Conservation (phyloP, 1,140 invertebrate genomes). For the Lasaia peninsularis region DNA sequence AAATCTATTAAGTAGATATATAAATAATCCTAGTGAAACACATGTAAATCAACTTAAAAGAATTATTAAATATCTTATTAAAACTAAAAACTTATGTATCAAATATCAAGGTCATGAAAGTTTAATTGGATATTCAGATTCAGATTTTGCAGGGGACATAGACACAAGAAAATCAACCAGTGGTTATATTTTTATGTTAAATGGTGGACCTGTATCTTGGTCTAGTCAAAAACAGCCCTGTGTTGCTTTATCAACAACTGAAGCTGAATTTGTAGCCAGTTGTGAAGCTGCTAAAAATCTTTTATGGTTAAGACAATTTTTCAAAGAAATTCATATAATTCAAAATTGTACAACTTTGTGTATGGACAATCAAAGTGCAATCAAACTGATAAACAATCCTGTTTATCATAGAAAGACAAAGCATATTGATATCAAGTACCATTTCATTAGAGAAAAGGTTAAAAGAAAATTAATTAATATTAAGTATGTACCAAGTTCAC, state of each 20-base stretch:
- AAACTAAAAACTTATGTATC: constrained; percentile 43
- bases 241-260: neutral
- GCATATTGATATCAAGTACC: no score
- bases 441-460: no score
- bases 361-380: no score
- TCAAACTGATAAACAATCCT: no score
- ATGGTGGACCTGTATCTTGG: neutral
- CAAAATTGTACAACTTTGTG: neutral
- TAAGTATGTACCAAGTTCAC: no score
- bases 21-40: constrained; percentile 36
- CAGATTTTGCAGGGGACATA: constrained; percentile 51
- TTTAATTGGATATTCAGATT: constrained; percentile 40
- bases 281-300: neutral
- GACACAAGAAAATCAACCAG: neutral
- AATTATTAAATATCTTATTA: constrained; percentile 55
- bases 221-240: neutral
- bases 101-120: constrained; percentile 17
- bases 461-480: no score
- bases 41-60: constrained; percentile 54
- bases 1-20: constrained; percentile 44
- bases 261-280: neutral
- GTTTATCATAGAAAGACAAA: no score
- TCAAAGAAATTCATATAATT: neutral
- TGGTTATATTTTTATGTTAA: neutral
- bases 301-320: neutral